Evolutionary conservation across 1,140 invertebrate species (phyloP), one percentile per base, ranked within the genome.

Genomic region (Wiebesia pumilae): DNA sequence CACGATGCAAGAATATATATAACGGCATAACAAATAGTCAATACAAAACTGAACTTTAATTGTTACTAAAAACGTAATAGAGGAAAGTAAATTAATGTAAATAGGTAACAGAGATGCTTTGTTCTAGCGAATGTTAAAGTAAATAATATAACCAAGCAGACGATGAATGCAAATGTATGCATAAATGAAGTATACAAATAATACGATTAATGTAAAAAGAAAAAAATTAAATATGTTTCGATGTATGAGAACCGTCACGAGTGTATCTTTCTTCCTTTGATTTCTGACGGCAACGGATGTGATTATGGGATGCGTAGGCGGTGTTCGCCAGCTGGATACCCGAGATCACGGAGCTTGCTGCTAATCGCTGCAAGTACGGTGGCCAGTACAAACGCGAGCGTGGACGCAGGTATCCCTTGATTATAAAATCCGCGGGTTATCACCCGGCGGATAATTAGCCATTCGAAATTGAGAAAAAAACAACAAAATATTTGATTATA

Each of bases 251-350:
- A 88, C 90, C 89, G 90, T 88, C 91, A 90, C 89, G 91, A 90
- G 88, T 80, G 80, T 85, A 33, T 71, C 30, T 79, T 21, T 87
- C 73, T 83, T 69, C n/a, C 40, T 77, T 86, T 89, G 90, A 75
- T 81, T 77, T 81, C 47, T 67, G 90, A 94, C 91, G 92, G 92
- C 90, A 93, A 92, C 90, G 92, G 91, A 93, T 94, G 40, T 87
- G 90, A 93, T 94, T 95, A 93, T 95, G 94, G 93, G 94, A 95
- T 95, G 95, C 82, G 80, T 97, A 98, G 97, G 97, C 97, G 96
- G 97, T 99, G 96, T 99, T 99, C 97, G 98, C 98, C 95, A 99
- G 97, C 96, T 99, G 98, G 97, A 98, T 99, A 95, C 98, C 98
- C 94, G 98, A 99, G 96, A 99, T 99, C 95, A 98, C 98, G 94